Evolutionary conservation across 2,113 vertebrate genomes (phyloP), one percentile per base, ranked within the genome.

Genomic region (Cricetomys ansorgei): DNA sequence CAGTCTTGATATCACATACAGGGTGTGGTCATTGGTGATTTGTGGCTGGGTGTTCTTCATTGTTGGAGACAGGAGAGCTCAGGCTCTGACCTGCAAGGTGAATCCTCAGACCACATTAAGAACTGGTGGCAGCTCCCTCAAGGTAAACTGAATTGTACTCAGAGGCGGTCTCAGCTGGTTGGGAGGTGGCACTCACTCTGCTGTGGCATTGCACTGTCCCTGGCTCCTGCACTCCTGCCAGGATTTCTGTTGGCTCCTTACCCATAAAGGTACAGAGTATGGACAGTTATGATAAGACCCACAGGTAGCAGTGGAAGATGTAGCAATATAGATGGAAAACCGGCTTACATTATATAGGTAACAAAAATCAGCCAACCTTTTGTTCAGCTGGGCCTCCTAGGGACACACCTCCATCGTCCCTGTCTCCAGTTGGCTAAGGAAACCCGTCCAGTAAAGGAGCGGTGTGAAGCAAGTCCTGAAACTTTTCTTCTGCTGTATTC

Each of bases 351-450:
- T 50, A 40, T 2, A 34, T 45, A 75, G 93, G 84, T 53, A 88
- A 87, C 76, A 37, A 4, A 80, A 45, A 10, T 70, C 29, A 67
- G 31, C 29, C 31, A 88, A 13, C 27, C 12, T 8, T 73, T 17
- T 37, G 8, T 43, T 70, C 37, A 91, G 43, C 62, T 59, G 88
- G 23, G 43, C 65, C 48, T 88, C 6, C 34, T 0, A 1, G 5
- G 31, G 34, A 50, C 23, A 0, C 7, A 23, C 5, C 40, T 0
- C 0, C 17, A 23, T 27, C 57, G 40, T 15, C 37, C 48, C 40
- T 92, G 53, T 27, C 40, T 57, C 1, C 0, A 5, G 21, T 17
- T 50, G 10, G 15, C 62, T 27, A 0, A 29, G 50, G 43, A 15
- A 55, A 11, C n/a, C 17, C 55, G 31, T 31, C 29, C 3, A 0